phyloP scores from a whole-genome alignment of 2,797 vertebrate species.

The Sebastes iracundus region DNA sequence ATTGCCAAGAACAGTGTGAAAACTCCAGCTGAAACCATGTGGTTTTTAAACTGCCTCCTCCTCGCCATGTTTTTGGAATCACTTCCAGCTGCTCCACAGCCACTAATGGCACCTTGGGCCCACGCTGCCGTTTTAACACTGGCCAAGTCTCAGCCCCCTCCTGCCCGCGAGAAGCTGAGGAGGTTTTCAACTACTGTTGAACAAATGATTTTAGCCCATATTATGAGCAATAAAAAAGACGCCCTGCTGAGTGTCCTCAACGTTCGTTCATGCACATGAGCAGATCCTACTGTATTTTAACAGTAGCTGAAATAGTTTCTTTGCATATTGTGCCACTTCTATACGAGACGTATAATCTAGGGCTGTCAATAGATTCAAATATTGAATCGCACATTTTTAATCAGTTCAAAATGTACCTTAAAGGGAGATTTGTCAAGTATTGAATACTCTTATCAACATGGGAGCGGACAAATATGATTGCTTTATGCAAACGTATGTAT shows the following conservation, averaged over 20 bases:
- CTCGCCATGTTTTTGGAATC: conserved; percentile 83
- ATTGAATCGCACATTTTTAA: no score
- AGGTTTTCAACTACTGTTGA: conserved; percentile 80
- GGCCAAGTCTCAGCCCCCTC: conserved; percentile 77
- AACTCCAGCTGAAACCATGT: conserved; percentile 79
- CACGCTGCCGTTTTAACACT: conserved; percentile 79
- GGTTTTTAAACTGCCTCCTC: conserved; percentile 82
- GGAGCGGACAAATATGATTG: rapidly evolving
- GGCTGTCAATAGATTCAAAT: no score
- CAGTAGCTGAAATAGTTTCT: not conserved
- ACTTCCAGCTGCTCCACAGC: conserved; percentile 85
- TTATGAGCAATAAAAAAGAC: conserved; percentile 67
- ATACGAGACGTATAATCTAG: not conserved
- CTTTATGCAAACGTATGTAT: no score
- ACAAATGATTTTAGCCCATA: conserved; percentile 75
- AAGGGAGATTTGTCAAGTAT: no score
- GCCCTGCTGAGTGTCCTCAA: conserved; percentile 58
- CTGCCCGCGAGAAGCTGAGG: conserved; percentile 63
- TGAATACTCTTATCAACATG: no score
- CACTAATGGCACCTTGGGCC: conserved; percentile 84
- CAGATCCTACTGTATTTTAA: conserved; percentile 33
- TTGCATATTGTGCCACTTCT: not conserved
- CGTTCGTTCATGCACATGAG: conserved; percentile 30
- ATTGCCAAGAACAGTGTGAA: conserved; percentile 82
- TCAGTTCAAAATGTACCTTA: rapidly evolving